phyloP scores from a whole-genome alignment of 2,113 vertebrate genomes.

The Speoplatyrhinus poulsoni region DNA sequence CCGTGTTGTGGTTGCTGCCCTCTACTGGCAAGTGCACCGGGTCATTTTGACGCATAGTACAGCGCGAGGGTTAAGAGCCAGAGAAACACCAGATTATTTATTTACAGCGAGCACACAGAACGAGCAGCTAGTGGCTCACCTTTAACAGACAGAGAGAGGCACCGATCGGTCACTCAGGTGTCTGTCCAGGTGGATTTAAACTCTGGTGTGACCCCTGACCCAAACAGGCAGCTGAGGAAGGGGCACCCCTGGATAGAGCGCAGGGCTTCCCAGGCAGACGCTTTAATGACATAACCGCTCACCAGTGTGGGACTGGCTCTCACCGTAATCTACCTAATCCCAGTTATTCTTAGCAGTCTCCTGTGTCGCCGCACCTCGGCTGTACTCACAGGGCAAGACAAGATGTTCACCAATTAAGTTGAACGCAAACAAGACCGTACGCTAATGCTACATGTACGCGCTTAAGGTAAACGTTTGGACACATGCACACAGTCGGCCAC shows the following conservation, averaged over 20 bases:
- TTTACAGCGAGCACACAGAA: too few relatives aligned
- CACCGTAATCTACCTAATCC: constrained; percentile 77
- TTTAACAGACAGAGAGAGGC: too few relatives aligned
- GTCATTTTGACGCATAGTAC: too few relatives aligned
- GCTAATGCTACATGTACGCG: not conserved
- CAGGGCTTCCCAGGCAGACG: constrained; percentile 19
- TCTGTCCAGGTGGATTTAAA: constrained; percentile 7
- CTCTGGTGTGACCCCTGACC: constrained; percentile 16
- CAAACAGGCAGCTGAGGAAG: constrained; percentile 50
- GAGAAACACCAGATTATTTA: too few relatives aligned
- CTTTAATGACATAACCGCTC: constrained; percentile 69
- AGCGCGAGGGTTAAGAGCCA: too few relatives aligned
- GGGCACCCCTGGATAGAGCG: constrained; percentile 29
- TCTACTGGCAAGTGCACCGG: too few relatives aligned
- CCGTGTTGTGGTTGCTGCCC: too few relatives aligned
- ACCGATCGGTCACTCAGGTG: not conserved
- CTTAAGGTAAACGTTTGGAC: not conserved
- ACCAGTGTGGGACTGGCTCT: constrained; percentile 50
- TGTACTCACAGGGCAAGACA: constrained; percentile 18
- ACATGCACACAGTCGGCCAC: not conserved
- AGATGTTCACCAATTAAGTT: constrained; percentile 30
- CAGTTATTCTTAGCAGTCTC: constrained; percentile 68
- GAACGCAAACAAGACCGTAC: not conserved
- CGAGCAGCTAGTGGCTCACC: too few relatives aligned
- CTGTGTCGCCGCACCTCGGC: constrained; percentile 31